phyloP scores from a whole-genome alignment of 2,797 vertebrate genomes.

The Antennarius maculatus region DNA sequence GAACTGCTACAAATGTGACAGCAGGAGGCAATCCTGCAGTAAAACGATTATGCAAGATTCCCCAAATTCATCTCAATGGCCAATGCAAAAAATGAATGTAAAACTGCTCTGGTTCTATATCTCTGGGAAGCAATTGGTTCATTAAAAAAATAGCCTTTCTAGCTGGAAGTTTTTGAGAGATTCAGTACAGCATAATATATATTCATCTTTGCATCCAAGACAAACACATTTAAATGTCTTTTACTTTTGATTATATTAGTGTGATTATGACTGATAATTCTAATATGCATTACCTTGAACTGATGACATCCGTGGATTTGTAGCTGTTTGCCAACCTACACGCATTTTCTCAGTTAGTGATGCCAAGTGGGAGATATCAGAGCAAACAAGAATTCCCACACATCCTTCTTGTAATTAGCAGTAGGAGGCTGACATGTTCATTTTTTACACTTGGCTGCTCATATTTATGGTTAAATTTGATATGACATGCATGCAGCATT shows the following conservation, averaged over 20 bases:
- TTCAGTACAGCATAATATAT: neutral
- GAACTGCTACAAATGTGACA: neutral
- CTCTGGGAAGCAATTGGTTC: no score
- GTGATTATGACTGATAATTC: constrained; percentile 33
- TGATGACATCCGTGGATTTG: constrained; percentile 47
- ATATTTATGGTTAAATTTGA: constrained; percentile 55
- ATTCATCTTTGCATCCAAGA: constrained; percentile 7
- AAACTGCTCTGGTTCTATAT: no score
- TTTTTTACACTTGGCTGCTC: constrained; percentile 51
- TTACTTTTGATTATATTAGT: constrained; percentile 18
- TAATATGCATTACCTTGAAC: constrained; percentile 29
- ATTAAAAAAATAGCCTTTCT: no score
- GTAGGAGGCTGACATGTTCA: constrained; percentile 57
- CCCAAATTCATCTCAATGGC: neutral
- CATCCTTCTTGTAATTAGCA: constrained; percentile 65
- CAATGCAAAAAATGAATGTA: no score
- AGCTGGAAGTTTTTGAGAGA: neutral
- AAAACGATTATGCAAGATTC: no score
- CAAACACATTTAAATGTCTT: constrained; percentile 5
- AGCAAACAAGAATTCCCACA: constrained; percentile 59
- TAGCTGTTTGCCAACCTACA: constrained; percentile 51
- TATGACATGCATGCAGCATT: constrained; percentile 50
- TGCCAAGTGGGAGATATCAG: constrained; percentile 53
- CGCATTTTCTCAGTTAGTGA: constrained; percentile 48
- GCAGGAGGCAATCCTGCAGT: neutral